Base-by-base conservation (phyloP, 2,888 invertebrate genomes). In the Onthophagus sagittarius region DNA sequence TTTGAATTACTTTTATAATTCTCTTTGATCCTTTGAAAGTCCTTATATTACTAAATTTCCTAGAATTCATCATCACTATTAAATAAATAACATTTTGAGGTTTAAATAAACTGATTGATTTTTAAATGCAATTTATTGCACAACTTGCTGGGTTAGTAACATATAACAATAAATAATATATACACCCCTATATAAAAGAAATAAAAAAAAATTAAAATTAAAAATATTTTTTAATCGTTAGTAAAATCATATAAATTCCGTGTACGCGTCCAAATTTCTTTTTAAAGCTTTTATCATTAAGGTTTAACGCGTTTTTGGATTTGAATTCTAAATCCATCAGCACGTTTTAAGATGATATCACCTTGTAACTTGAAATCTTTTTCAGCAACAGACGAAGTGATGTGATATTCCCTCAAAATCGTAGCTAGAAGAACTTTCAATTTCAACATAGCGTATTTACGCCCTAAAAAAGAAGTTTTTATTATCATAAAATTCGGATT, bases 371-470 rank as follows among this genome's bases (percentile, higher is more conserved):
- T 87, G 84, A 93, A 94, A 79, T 93, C 92, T 15, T 88, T 85
- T 80, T 93, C 92, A 73, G 88, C 88, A 15, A 91, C 84, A 81
- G 92, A 90, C 4, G 92, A 92, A 74, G 88, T 82, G n/a, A 94
- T 88, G 74, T 88, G 89, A 88, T 91, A 94, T 82, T 91, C 91
- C 79, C 93, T 89, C 78, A 94, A 82, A 79, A 94, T 90, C 73
- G 93, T 93, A 5, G 93, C 92, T 15, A 94, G 86, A 75, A 94
- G 88, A 75, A 93, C 91, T 86, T 94, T 94, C 80, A 93, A 86
- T 83, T 94, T 93, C 78, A 94, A 85, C 92, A 93, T 92, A 62
- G 93, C 93, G 83, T 92, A 93, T 84, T 94, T 94, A 76, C 93
- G 91, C 84, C 90, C 93, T 93, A 84, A 78, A 81, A 65, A 13